Evolutionary conservation across 2,113 vertebrate species (phyloP).

Genomic region (Poicephalus meyeri): DNA sequence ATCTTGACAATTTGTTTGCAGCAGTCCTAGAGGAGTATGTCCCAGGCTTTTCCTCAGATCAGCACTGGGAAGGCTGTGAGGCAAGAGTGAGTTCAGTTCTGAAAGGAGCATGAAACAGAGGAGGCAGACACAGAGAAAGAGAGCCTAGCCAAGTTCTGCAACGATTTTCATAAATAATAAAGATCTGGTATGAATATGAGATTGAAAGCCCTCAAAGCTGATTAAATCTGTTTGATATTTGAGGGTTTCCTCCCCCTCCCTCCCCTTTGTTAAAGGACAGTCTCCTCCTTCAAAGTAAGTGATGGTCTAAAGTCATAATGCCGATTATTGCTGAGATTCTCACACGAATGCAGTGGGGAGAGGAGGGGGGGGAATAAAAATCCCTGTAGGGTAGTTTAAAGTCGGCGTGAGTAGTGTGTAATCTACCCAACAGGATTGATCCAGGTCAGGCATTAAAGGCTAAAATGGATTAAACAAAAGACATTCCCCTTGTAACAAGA

Average conservation of each 20-base stretch:
- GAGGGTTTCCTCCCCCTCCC: neutral
- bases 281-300: constrained; percentile 66
- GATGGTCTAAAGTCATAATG: constrained; percentile 50
- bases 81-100: rapidly evolving
- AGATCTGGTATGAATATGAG: neutral
- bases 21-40: neutral
- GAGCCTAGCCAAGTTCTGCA: neutral
- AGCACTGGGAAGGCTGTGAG: neutral
- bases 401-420: constrained; percentile 73
- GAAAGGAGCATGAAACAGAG: neutral
- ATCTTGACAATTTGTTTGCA: neutral
- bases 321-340: constrained; percentile 68
- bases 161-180: constrained; percentile 40
- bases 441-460: constrained; percentile 83
- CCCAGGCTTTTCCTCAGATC: neutral
- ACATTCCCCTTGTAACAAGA: constrained; percentile 80
- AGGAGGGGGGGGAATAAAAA: neutral
- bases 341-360: constrained; percentile 35
- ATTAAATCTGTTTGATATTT: constrained; percentile 53
- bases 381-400: constrained; percentile 70
- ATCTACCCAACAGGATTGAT: constrained; percentile 81
- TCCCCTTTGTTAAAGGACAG: constrained; percentile 41
- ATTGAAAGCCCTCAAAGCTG: constrained; percentile 48
- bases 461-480: constrained; percentile 87
- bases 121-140: neutral